Evolutionary conservation across 2,888 invertebrate genomes (phyloP), one percentile per base, ranked within the genome.

Genomic region (Ophraella communa): DNA sequence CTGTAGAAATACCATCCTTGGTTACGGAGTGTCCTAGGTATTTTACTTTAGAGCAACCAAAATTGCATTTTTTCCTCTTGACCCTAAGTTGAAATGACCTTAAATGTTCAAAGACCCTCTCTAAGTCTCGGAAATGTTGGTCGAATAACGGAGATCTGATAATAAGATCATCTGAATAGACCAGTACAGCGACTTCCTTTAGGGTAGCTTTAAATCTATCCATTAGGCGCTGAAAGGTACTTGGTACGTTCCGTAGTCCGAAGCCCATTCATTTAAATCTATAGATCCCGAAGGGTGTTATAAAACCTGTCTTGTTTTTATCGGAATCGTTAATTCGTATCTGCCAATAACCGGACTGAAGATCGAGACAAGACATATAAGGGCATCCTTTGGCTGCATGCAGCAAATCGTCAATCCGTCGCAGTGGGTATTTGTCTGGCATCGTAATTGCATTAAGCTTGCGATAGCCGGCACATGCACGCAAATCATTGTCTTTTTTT

Each of bases 81-180:
- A 63, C 39, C 4, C 64, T 44, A 4, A 75, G 62, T 33, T 68
- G 65, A 33, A 68, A 74, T 21, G 61, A 14, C 42, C 51, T 21
- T 30, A 74, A 35, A 18, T 65, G 47, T 8, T 58, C 14, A 53
- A n/a, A n/a, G n/a, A n/a, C n/a, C n/a, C n/a, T n/a, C n/a, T n/a
- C n/a, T n/a, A n/a, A n/a, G n/a, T n/a, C 70, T 3, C 27, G 5
- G 5, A 71, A 2, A 57, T 76, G 73, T 53, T 73, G 47, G 11
- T 71, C 64, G 52, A 71, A 70, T 1, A 61, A 53, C 2, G 57
- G 7, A 11, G 71, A 73, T 18, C 73, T 10, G 1, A 76, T 23
- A 10, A 76, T 73, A 2, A 76, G 33, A 44, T 77, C 74, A 35
- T 76, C 74, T 5, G 76, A 60, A 53, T 76, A 77, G 1, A 59